These are phyloP conservation scores for Diachasma alloeum DNA, from an alignment of 1,140 invertebrate genomes.

Conservation along the genomic window DNA sequence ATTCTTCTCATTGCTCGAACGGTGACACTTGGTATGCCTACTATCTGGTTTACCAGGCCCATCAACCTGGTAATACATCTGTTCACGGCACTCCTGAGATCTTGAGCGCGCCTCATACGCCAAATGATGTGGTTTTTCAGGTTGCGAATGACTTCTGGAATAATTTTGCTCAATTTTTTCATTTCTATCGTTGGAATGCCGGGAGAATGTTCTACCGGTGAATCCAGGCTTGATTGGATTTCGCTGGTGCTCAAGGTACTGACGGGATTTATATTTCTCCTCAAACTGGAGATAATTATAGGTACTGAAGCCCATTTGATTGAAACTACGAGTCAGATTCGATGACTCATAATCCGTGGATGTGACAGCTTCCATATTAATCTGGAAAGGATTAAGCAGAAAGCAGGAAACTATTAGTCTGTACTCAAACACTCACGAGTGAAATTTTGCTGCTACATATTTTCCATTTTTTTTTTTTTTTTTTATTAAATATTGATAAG, in stretches of 20 bases:
- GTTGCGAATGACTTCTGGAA: constrained; percentile 55
- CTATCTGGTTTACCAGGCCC: constrained; percentile 41
- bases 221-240: constrained; percentile 36
- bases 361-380: constrained; percentile 62
- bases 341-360: constrained; percentile 57
- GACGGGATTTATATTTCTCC: constrained; percentile 52
- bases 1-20: constrained; percentile 37
- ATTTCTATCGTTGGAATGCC: constrained; percentile 33
- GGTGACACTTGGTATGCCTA: constrained; percentile 48
- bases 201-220: constrained; percentile 23
- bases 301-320: constrained; percentile 53
- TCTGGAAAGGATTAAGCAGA: constrained; percentile 47
- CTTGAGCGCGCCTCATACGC: constrained; percentile 53
- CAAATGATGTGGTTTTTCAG: constrained; percentile 52
- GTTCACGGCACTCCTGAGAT: constrained; percentile 54
- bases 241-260: constrained; percentile 44
- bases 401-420: not conserved
- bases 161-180: constrained; percentile 30
- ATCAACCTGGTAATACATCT: constrained; percentile 53
- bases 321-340: constrained; percentile 53
- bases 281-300: constrained; percentile 58
- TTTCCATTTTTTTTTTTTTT: not conserved
- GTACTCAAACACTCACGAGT: too few relatives aligned
- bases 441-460: too few relatives aligned
- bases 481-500: not conserved